Evolutionary conservation across 2,113 vertebrate genomes (phyloP).

Genomic region (Gnathonemus longibarbis): DNA sequence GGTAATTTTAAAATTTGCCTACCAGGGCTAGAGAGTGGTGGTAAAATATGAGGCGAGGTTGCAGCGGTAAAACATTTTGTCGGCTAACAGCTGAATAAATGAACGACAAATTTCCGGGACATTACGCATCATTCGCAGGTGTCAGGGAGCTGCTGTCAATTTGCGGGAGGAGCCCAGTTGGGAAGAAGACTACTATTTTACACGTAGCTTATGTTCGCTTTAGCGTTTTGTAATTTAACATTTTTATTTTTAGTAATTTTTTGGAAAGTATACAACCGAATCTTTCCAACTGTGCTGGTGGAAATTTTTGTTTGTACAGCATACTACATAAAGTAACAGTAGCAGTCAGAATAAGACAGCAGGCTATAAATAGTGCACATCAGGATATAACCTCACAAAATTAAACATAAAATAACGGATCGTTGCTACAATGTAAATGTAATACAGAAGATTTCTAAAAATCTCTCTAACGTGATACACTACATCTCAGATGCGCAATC

Average conservation of each 20-base stretch:
- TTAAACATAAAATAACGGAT: not conserved
- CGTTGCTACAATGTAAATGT: not conserved
- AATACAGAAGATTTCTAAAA: not conserved
- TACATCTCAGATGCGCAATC: not conserved
- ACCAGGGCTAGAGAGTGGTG: not conserved
- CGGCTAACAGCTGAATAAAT: too few species aligned
- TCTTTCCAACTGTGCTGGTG: not conserved
- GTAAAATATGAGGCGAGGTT: not conserved
- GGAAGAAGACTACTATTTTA: not conserved
- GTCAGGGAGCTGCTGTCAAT: too few species aligned
- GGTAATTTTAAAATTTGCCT: constrained; percentile 56
- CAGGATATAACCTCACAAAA: not conserved
- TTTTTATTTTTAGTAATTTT: not conserved
- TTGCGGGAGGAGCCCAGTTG: not conserved
- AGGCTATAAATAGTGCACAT: not conserved
- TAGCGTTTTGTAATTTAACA: not conserved
- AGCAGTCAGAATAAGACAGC: not conserved
- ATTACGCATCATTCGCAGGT: too few species aligned
- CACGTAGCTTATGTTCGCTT: not conserved
- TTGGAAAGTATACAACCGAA: not conserved
- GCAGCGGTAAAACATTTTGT: too few species aligned
- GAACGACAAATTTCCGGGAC: too few species aligned
- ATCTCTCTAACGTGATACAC: not conserved
- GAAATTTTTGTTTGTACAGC: not conserved
- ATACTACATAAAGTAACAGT: not conserved